Evolutionary conservation across 2,797 vertebrate genomes (phyloP), one percentile per base, ranked within the genome.

Genomic region (Sandelia bainsii): DNA sequence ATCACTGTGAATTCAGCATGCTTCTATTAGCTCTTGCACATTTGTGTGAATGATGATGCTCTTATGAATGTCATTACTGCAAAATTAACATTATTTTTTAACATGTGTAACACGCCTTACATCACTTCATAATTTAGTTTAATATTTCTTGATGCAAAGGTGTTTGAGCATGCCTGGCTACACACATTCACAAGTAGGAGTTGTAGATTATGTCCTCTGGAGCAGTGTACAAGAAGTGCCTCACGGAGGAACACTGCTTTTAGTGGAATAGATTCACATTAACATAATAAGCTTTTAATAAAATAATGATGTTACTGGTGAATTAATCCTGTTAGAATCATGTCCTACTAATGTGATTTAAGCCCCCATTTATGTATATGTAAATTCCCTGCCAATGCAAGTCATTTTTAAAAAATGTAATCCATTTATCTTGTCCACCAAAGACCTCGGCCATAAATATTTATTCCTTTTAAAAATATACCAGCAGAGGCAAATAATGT

Each of bases 1-100:
- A 69, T 60, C 20, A 5, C 22, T n/a, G 2, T 77, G 51, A 81
- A 85, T 87, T 75, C 65, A 69, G 69, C 64, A 39, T 5, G 32
- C 34, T 20, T 50, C 64, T 51, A 29, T 73, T 22, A 80, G 52
- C 70, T 79, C 44, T 86, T 14, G 40, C 80, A 75, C 52, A 8
- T 39, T 6, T 13, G 48, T 73, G 77, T 46, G 60, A 82, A 84
- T 66, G 64, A 84, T 22, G 14, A 32, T 20, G n/a, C n/a, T 62
- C 22, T 32, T 6, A n/a, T 2, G 5, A 27, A 62, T 63, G 54
- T 81, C 79, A 54, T 79, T 66, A 14, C 17, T 6, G n/a, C 48
- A 34, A 53, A 32, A 57, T 50, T 29, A 10, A 52, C 58, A 11
- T 63, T 1, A n/a, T 50, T 51, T 32, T 34, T 16, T 16, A 46